Percentiles rank a stretch among this genome's conserved stretches.
Conservation (phyloP, 2,888 invertebrate genomes). For the Aleiodes alternator region DNA sequence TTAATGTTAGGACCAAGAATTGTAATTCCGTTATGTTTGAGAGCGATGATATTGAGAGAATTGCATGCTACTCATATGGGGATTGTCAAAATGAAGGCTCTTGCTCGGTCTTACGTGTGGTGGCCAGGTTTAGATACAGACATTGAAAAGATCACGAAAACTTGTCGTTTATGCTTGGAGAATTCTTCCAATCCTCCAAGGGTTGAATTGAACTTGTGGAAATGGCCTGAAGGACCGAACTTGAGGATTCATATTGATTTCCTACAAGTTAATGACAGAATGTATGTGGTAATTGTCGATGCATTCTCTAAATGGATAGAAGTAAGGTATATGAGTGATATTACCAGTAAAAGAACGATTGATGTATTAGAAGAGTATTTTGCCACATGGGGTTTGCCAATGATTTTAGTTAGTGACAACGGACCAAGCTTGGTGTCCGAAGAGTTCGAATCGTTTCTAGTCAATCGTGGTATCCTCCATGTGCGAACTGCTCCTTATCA, state of each 20-base stretch:
- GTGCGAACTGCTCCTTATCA: conserved; percentile 48
- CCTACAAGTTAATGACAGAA: conserved; percentile 44
- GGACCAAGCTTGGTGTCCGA: conserved; percentile 4
- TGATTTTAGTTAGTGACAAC: conserved; percentile 17
- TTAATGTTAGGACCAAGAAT: conserved; percentile 48
- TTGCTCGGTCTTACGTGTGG: conserved; percentile 50
- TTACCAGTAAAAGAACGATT: conserved; percentile 37
- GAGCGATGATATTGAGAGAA: conserved; percentile 40
- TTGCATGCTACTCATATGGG: conserved; percentile 50
- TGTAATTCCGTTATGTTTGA: conserved; percentile 42
- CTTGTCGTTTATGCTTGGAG: conserved; percentile 54
- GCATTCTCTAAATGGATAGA: conserved; percentile 58
- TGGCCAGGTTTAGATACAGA: conserved; percentile 43
- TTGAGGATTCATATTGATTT: conserved; percentile 35
- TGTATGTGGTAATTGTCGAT: conserved; percentile 52
- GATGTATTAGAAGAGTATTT: conserved; percentile 34
- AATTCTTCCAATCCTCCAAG: conserved; percentile 37
- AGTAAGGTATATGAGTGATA: conserved; percentile 41
- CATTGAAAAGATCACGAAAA: conserved; percentile 48
- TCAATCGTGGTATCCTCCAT: conserved; percentile 27
- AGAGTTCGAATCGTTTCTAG: background rate
- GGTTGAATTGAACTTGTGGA: conserved; percentile 31
- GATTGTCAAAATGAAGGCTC: conserved; percentile 45
- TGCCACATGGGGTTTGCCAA: conserved; percentile 24
- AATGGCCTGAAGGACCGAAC: conserved; percentile 39